phyloP scores from a whole-genome alignment of 2,797 vertebrate genomes.

The Agapornis canus region DNA sequence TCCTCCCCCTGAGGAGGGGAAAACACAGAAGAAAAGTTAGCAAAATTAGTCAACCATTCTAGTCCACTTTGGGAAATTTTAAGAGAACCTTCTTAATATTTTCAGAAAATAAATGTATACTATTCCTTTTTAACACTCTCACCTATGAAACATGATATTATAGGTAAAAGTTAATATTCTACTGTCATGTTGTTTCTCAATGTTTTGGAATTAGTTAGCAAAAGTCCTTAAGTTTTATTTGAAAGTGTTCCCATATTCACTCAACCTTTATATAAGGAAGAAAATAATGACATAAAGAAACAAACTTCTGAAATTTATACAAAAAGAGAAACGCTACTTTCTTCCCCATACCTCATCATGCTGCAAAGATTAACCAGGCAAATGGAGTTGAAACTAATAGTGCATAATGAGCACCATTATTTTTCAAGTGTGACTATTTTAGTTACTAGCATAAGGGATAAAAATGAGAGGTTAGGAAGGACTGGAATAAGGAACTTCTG shows the following conservation, averaged over 20 bases:
- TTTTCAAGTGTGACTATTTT: background rate
- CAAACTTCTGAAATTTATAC: background rate
- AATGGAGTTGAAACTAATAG: background rate
- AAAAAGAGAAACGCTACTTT: background rate
- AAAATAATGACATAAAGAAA: background rate
- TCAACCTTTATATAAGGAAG: background rate
- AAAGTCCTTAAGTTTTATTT: background rate
- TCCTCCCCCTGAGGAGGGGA: rapidly evolving
- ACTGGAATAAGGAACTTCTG: background rate
- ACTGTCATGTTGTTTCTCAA: background rate
- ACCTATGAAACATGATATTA: background rate
- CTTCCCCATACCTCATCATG: rapidly evolving
- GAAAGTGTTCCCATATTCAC: background rate
- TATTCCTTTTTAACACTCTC: background rate
- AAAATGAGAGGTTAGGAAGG: background rate
- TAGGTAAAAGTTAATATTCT: background rate
- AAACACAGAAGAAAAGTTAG: background rate
- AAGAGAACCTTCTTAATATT: background rate
- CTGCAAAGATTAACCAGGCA: background rate
- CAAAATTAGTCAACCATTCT: background rate
- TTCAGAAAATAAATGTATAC: background rate
- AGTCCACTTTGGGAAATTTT: background rate
- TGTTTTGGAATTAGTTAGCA: background rate
- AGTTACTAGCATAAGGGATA: background rate
- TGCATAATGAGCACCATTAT: background rate